A percentile compares a stretch with the other conserved stretches of the same genome.
These are phyloP conservation scores for Helobdella robusta DNA, from an alignment of 2,888 invertebrate species.

Conservation along the genomic window DNA sequence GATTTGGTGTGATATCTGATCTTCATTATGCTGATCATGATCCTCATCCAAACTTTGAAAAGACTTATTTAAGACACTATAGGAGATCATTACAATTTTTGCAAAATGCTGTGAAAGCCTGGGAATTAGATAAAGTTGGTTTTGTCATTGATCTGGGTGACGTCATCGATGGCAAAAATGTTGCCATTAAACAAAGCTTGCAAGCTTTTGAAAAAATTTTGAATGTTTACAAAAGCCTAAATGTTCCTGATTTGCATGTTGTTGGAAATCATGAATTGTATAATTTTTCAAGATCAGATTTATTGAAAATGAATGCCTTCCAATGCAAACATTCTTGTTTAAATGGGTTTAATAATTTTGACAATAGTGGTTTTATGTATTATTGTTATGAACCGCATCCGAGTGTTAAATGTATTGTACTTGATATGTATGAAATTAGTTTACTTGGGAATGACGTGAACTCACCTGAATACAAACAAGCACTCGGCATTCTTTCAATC, in stretches of 20 bases:
- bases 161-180: constrained; percentile 47
- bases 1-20: constrained; percentile 49
- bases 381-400: constrained; percentile 41
- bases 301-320: constrained; percentile 33
- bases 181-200: constrained; percentile 35
- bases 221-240: constrained; percentile 37
- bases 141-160: constrained; percentile 50
- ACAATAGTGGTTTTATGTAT: constrained; percentile 36
- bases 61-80: constrained; percentile 44
- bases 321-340: too few species aligned
- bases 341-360: not conserved
- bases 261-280: constrained; percentile 51
- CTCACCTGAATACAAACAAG: not conserved
- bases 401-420: constrained; percentile 40
- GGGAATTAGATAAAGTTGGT: constrained; percentile 36
- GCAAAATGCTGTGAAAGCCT: constrained; percentile 41
- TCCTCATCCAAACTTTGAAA: constrained; percentile 43
- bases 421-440: constrained; percentile 48
- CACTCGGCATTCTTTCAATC: constrained; percentile 11
- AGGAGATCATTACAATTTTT: constrained; percentile 43
- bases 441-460: constrained; percentile 40
- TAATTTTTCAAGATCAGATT: constrained; percentile 43
- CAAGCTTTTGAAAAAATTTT: constrained; percentile 40
- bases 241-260: constrained; percentile 40
- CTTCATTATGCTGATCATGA: constrained; percentile 50